These are phyloP conservation scores for Drosophila pachea DNA, from an alignment of 1,140 invertebrate species.

Conservation along the genomic window DNA sequence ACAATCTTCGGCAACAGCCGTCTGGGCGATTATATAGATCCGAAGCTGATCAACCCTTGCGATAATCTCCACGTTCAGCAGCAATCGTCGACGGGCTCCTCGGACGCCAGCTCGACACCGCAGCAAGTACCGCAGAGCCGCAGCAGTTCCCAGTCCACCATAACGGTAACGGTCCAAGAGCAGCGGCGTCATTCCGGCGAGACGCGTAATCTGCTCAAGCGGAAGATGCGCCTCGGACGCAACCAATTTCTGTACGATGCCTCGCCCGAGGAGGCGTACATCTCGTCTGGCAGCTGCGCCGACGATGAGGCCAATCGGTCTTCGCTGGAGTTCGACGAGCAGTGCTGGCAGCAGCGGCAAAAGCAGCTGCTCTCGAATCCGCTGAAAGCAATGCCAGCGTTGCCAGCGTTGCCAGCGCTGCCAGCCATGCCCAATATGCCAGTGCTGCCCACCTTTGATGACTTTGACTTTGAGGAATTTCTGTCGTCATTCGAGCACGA, in stretches of 20 bases:
- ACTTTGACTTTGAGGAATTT: slow-evolving; percentile 80
- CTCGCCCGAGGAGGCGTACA: slow-evolving; percentile 66
- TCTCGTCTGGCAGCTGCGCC: slow-evolving; percentile 58
- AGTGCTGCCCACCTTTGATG: slow-evolving; percentile 68
- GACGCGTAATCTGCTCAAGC: slow-evolving; percentile 69
- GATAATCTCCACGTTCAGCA: slow-evolving; percentile 71
- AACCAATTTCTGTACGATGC: slow-evolving; percentile 77
- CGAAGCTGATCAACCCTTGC: slow-evolving; percentile 75
- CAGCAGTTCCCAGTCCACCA: slow-evolving; percentile 65
- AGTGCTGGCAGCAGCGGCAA: slow-evolving; percentile 67
- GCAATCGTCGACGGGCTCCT: slow-evolving; percentile 31
- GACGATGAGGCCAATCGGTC: slow-evolving; percentile 73
- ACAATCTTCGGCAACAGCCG: slow-evolving; percentile 51
- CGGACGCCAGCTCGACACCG: slow-evolving; percentile 55
- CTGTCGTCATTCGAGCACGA: slow-evolving; percentile 80
- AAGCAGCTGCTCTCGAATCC: slow-evolving; percentile 56
- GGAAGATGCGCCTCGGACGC: slow-evolving; percentile 74
- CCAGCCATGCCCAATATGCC: slow-evolving; percentile 46
- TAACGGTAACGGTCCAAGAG: slow-evolving; percentile 38
- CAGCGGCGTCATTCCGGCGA: slow-evolving; percentile 62
- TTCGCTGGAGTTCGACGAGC: slow-evolving; percentile 64
- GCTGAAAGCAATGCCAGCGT: slow-evolving; percentile 22
- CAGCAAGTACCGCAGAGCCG: slow-evolving; percentile 47
- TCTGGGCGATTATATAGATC: slow-evolving; percentile 66
- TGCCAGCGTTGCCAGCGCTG: slow-evolving; percentile 19